Base-by-base conservation (phyloP, 1,140 invertebrate species). In the Acromyrmex heyeri region DNA sequence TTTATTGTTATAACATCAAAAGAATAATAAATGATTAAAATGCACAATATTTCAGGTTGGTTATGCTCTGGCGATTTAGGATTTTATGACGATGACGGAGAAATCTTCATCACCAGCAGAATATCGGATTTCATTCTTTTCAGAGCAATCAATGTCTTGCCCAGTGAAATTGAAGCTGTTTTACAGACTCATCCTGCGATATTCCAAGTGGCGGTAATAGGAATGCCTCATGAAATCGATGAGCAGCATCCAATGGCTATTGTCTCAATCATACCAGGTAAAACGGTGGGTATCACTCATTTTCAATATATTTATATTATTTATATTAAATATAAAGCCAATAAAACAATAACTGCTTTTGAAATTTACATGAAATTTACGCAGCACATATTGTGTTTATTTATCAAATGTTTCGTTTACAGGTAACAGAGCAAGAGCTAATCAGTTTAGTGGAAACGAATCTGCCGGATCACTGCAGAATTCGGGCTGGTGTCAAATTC, bases 181-280 rank as follows among this genome's bases (percentile, higher is more conserved):
- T 95, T 98, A 14, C 89, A 96, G 2, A 93, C 94, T 27, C 96
- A 97, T 93, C 96, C 96, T 1, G 95, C 93, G 0, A 95, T 98
- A 8, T 89, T 93, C 50, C 96, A 97, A 86, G 96, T 95, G 10
- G 97, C 96, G 0, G 97, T 98, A 0, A 95, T 97, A 57, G 97
- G 97, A 1, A 92, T 97, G 21, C 95, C 96, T 1, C 94, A 96
- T 85, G 92, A 95, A 16, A 93, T 95, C 64, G 93, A 93, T 85
- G 96, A 96, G 4, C 96, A 98, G 79, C 92, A 96, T 7, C 96
- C 97, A 0, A 94, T 95, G 53, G 97, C 97, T 2, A 96, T 96
- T 59, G 95, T 97, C 1, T 57, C 48, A 18, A 64, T 87, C 10
- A 86, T 91, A 50, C 87, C 93, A 3, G 93, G 91, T 3, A 82